These are phyloP conservation scores for Picathartes gymnocephalus DNA, from an alignment of 2,113 vertebrate species.

Conservation along the genomic window DNA sequence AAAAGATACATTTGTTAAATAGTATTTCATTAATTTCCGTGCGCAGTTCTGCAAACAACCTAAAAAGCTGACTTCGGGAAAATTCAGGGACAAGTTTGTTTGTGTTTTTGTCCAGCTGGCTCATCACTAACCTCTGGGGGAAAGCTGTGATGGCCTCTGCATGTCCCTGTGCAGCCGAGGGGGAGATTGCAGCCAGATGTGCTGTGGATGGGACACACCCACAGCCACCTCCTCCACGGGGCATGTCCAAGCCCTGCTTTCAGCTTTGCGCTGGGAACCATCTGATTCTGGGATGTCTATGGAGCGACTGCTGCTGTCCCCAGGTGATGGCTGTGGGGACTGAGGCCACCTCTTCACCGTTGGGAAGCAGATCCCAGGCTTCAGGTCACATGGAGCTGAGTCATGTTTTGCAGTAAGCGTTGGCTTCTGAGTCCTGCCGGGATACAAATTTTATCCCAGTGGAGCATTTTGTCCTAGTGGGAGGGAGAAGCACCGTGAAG, in stretches of 20 bases:
- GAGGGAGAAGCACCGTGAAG: not conserved
- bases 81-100: not conserved
- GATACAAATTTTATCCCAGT: not conserved
- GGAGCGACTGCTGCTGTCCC: not conserved
- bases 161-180: not conserved
- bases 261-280: fast-evolving
- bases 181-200: not conserved
- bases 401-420: not conserved
- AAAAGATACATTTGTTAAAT: conserved; percentile 33
- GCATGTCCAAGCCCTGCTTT: fast-evolving
- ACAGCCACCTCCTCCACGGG: not conserved
- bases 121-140: not conserved
- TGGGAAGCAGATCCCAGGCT: not conserved
- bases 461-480: not conserved
- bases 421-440: not conserved
- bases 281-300: not conserved
- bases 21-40: conserved; percentile 63
- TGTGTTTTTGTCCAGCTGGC: not conserved
- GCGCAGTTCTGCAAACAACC: conserved; percentile 49
- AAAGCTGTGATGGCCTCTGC: not conserved
- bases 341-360: not conserved
- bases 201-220: not conserved
- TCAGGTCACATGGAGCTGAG: not conserved
- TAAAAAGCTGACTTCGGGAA: conserved; percentile 9
- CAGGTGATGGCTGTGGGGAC: not conserved